Percentiles rank a stretch among this genome's conserved stretches.
Evolutionary conservation across 2,888 invertebrate species (phyloP).

Genomic region (Priocnemis perturbator): DNA sequence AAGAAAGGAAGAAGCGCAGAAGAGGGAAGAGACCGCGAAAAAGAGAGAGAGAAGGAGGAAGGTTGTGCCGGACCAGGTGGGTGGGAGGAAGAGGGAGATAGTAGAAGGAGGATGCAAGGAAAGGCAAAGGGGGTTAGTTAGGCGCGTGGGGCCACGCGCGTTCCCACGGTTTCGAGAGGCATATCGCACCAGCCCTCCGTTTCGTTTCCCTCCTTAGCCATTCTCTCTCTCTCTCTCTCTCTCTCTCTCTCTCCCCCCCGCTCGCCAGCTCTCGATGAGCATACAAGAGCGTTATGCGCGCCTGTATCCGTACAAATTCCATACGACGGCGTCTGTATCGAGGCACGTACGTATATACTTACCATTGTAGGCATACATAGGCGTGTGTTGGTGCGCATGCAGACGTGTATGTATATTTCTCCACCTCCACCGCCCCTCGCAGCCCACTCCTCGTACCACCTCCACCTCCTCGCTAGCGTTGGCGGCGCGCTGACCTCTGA

Average conservation of each 20-base stretch:
- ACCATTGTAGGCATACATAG: not conserved
- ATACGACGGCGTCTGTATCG: conserved; percentile 1
- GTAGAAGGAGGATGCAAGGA: conserved; percentile 33
- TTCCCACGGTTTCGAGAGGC: conserved; percentile 74
- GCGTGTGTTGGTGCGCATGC: conserved; percentile 37
- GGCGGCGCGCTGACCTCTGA: conserved; percentile 74
- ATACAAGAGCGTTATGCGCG: conserved; percentile 47
- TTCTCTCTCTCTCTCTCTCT: conserved; percentile 29
- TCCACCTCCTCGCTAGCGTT: conserved; percentile 65
- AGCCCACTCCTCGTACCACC: conserved; percentile 10
- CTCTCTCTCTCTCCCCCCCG: conserved; percentile 16
- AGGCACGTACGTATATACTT: not conserved
- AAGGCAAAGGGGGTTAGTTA: conserved; percentile 67
- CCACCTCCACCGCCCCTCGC: conserved; percentile 32
- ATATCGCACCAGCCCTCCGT: conserved; percentile 70
- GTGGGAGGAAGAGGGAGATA: conserved; percentile 28
- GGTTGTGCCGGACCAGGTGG: conserved; percentile 14
- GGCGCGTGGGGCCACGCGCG: conserved; percentile 74
- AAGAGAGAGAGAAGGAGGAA: not conserved
- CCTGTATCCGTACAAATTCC: conserved; percentile 29
- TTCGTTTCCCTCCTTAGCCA: conserved; percentile 46
- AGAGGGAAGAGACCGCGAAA: conserved; percentile 13
- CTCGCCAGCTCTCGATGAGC: conserved; percentile 43
- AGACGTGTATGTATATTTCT: conserved; percentile 28
- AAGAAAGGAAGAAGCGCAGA: conserved; percentile 38